Percentiles rank a stretch among this genome's conserved stretches.
These are phyloP conservation scores for Cheilosia impressa DNA, from an alignment of 2,888 invertebrate genomes.

Conservation along the genomic window DNA sequence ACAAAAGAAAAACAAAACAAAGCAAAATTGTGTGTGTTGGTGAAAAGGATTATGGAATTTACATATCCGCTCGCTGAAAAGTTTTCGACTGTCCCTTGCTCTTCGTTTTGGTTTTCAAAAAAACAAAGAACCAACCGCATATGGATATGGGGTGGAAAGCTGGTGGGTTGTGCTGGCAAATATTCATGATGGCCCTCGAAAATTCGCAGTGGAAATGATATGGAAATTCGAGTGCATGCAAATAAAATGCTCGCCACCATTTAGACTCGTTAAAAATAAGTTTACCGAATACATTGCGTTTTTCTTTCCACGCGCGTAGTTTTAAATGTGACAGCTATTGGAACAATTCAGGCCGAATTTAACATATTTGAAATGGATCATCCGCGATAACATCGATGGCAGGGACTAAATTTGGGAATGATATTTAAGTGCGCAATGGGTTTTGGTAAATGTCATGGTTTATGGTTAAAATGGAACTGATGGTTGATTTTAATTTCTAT, in stretches of 20 bases:
- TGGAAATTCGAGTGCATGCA: constrained; percentile 32
- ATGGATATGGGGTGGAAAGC: background rate
- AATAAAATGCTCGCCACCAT: constrained; percentile 37
- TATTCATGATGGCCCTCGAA: constrained; percentile 50
- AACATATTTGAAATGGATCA: constrained; percentile 35
- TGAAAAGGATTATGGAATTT: constrained; percentile 72
- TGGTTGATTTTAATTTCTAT: no score
- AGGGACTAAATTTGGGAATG: background rate
- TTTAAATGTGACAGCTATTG: constrained; percentile 5
- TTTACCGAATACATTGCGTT: background rate
- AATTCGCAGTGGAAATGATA: constrained; percentile 27
- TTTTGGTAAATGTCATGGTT: no score
- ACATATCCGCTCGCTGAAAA: constrained; percentile 58
- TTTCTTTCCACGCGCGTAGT: background rate
- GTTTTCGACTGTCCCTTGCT: constrained; percentile 9
- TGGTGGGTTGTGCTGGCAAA: constrained; percentile 6
- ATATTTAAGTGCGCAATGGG: background rate
- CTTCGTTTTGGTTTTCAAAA: background rate
- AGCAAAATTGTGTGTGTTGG: constrained; percentile 42
- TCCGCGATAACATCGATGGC: constrained; percentile 1
- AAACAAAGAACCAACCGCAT: background rate
- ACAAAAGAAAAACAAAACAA: constrained; percentile 4
- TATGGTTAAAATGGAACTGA: no score
- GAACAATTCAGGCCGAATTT: constrained; percentile 12
- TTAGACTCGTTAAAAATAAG: constrained; percentile 41